Conservation (phyloP, 2,888 invertebrate genomes). For the Brachyopa scutellaris region DNA sequence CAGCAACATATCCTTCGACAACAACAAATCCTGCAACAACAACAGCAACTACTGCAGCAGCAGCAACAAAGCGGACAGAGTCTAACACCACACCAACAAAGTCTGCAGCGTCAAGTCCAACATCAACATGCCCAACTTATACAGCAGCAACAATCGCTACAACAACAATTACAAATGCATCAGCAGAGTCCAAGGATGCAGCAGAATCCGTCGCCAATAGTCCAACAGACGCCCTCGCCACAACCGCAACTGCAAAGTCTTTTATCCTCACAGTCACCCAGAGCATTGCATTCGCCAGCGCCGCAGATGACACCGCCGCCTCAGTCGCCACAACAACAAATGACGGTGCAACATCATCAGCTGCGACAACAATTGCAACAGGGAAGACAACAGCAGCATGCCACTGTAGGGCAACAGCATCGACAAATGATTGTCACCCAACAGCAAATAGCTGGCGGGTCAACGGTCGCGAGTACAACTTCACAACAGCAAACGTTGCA, state of each 20-base stretch:
- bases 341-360: conserved; percentile 76
- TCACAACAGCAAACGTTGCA: conserved; percentile 78
- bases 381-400: conserved; percentile 75
- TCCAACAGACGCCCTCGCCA: conserved; percentile 78
- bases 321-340: conserved; percentile 78
- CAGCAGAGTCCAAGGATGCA: conserved; percentile 79
- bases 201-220: conserved; percentile 80
- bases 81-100: conserved; percentile 78
- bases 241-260: conserved; percentile 78
- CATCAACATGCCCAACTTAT: conserved; percentile 83
- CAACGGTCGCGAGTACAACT: conserved; percentile 75
- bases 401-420: conserved; percentile 49
- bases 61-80: conserved; percentile 79
- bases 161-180: conserved; percentile 78
- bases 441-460: conserved; percentile 73
- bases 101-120: conserved; percentile 83
- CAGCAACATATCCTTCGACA: conserved; percentile 77
- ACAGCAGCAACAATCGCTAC: conserved; percentile 81
- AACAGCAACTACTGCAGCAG: conserved; percentile 78
- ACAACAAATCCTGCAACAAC: conserved; percentile 78
- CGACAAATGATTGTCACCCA: conserved; percentile 67
- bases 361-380: conserved; percentile 79
- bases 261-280: conserved; percentile 80
- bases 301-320: conserved; percentile 82
- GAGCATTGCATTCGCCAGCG: conserved; percentile 80